A percentile compares a stretch with the other conserved stretches of the same genome.
Conservation (phyloP, 2,113 vertebrate genomes). For the Cygnus buccinator region DNA sequence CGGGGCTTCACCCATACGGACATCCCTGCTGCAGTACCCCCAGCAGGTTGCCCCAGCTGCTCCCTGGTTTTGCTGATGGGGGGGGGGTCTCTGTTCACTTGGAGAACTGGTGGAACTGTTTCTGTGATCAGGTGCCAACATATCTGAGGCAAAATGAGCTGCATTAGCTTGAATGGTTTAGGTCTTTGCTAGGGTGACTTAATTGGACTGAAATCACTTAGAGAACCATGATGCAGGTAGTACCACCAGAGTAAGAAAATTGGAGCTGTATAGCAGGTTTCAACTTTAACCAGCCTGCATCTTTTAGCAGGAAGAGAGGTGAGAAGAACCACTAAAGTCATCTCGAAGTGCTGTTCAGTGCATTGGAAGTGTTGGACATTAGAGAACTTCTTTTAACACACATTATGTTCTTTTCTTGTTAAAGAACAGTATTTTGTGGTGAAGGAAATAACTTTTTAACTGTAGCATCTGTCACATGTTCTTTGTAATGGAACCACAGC, state of each 20-base stretch:
- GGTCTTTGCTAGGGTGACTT: background rate
- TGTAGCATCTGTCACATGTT: background rate
- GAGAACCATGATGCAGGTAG: background rate
- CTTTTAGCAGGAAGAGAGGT: background rate
- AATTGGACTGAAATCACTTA: background rate
- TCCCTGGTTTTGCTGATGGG: background rate
- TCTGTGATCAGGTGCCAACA: background rate
- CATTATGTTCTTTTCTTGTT: background rate
- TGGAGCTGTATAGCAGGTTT: background rate
- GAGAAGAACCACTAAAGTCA: background rate
- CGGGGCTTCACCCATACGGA: fast-evolving
- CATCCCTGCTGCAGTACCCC: background rate
- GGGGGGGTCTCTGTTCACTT: background rate
- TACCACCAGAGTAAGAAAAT: background rate
- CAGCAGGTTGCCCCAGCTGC: background rate
- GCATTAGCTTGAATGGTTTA: background rate
- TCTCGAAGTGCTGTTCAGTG: background rate
- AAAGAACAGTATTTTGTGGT: background rate
- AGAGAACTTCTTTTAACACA: background rate
- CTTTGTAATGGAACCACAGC: background rate
- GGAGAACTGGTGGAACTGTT: background rate
- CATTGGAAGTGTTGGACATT: background rate
- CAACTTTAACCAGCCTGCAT: background rate
- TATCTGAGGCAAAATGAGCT: background rate
- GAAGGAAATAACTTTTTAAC: background rate